These are phyloP conservation scores for Hypolimnas misippus DNA, from an alignment of 2,888 invertebrate species.

Conservation along the genomic window DNA sequence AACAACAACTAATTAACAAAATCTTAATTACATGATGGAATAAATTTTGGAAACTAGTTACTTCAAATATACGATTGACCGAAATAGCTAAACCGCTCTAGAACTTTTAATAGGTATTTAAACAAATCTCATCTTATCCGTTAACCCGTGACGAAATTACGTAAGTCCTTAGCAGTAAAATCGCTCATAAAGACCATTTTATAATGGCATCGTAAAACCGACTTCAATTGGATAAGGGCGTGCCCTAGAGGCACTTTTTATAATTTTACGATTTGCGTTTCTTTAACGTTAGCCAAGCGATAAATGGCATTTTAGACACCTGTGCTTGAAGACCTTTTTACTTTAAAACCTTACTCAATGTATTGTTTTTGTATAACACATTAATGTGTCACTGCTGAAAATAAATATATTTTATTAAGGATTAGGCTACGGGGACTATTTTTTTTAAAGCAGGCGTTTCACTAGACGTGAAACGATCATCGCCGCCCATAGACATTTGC, in stretches of 20 bases:
- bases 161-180: conserved; percentile 83
- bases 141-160: conserved; percentile 79
- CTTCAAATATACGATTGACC: conserved; percentile 56
- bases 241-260: conserved; percentile 64
- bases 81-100: conserved; percentile 61
- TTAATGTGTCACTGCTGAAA: too few species aligned
- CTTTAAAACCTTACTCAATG: background rate
- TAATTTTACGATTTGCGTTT: conserved; percentile 73
- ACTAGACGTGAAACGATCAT: too few species aligned
- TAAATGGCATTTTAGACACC: conserved; percentile 60
- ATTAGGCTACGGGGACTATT: background rate
- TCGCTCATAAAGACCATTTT: conserved; percentile 80
- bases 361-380: background rate
- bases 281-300: conserved; percentile 57
- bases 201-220: conserved; percentile 81
- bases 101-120: conserved; percentile 73
- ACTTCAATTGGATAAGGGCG: conserved; percentile 59
- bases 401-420: too few species aligned
- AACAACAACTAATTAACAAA: too few species aligned
- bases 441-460: too few species aligned
- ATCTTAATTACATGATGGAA: background rate
- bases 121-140: conserved; percentile 75
- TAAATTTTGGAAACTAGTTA: background rate
- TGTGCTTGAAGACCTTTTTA: conserved; percentile 42
- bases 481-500: too few species aligned